Base-by-base conservation (phyloP, 2,888 invertebrate genomes). In the Xestoiulus laeticollis region DNA sequence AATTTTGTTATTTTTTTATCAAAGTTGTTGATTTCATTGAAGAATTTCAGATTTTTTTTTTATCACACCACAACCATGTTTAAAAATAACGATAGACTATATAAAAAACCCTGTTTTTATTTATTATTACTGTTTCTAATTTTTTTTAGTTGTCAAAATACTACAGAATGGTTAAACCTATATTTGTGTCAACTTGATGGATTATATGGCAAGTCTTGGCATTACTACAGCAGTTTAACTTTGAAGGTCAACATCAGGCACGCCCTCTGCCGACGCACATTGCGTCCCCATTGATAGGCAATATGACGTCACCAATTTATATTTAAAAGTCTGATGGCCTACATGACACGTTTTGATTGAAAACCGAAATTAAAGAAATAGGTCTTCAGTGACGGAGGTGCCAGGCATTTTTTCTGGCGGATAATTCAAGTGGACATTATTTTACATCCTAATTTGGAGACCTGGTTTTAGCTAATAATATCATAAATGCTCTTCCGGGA, bases 221-320 rank as follows among this genome's bases (percentile, higher is more conserved):
- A 10, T 68, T 22, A 19, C 10, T 68, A 1, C 22, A 68, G 26
- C 26, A 6, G 48, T 48, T 16, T 16, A 16, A 16, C 48, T 48
- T 48, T 16, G 5, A 68, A 68, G 68, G 68, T 68, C 68, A 68
- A 26, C 68, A 2, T 6, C 68, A 26, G 68, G 68, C 68, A 68
- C 68, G 68, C 68, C 68, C 68, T 68, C 68, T 68, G 68, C 26
- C 68, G 68, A 68, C 68, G 68, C 68, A 68, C 68, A 19, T 26
- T 26, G 22, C 68, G 68, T 22, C 68, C 68, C 68, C 68, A 68
- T 68, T 68, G 68, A 68, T 68, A 68, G 8, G n/a, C 19, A 1
- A 5, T 2, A 19, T 68, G 68, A 68, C 68, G 68, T 68, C 68
- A 68, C 68, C 8, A 2, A 10, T 68, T 26, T 1, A 3, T 26